phyloP scores from a whole-genome alignment of 2,888 invertebrate genomes.

The Andrena bicolor region DNA sequence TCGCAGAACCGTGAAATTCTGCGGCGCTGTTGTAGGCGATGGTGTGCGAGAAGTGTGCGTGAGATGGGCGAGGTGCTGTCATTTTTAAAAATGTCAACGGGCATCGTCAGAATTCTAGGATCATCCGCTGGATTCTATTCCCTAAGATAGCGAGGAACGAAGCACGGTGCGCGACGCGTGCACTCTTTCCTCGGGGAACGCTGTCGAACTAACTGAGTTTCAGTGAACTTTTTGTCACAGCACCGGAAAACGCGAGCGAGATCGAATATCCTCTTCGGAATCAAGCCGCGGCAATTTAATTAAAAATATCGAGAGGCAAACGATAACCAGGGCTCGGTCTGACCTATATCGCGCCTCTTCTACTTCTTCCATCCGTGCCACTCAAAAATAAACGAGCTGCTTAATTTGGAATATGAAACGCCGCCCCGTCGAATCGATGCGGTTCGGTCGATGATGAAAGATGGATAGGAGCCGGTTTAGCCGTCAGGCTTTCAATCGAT shows the following conservation, averaged over 20 bases:
- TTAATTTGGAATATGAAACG: slow-evolving; percentile 50
- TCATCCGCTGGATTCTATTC: too few relatives aligned
- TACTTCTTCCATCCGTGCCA: slow-evolving; percentile 14
- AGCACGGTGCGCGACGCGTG: too few relatives aligned
- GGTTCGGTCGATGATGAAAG: slow-evolving; percentile 9
- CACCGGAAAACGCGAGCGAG: background rate
- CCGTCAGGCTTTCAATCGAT: slow-evolving; percentile 2
- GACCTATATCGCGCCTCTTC: slow-evolving; percentile 50
- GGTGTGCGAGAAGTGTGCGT: too few relatives aligned
- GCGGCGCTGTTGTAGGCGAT: background rate
- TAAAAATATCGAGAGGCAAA: slow-evolving; percentile 28
- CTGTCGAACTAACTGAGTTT: background rate
- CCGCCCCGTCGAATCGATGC: slow-evolving; percentile 18
- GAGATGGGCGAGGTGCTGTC: background rate
- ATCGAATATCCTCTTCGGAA: slow-evolving; percentile 9
- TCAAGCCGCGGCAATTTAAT: slow-evolving; percentile 32
- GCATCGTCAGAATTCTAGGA: too few relatives aligned
- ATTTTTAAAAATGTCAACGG: background rate
- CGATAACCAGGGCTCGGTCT: slow-evolving; percentile 21
- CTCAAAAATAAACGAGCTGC: slow-evolving; percentile 50
- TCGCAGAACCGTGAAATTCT: background rate
- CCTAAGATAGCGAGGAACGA: too few relatives aligned
- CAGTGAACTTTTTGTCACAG: background rate
- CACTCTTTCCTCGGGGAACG: too few relatives aligned
- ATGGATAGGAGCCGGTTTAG: slow-evolving; percentile 33